Base-by-base conservation (phyloP, 2,888 invertebrate genomes). In the Drosophila dives region DNA sequence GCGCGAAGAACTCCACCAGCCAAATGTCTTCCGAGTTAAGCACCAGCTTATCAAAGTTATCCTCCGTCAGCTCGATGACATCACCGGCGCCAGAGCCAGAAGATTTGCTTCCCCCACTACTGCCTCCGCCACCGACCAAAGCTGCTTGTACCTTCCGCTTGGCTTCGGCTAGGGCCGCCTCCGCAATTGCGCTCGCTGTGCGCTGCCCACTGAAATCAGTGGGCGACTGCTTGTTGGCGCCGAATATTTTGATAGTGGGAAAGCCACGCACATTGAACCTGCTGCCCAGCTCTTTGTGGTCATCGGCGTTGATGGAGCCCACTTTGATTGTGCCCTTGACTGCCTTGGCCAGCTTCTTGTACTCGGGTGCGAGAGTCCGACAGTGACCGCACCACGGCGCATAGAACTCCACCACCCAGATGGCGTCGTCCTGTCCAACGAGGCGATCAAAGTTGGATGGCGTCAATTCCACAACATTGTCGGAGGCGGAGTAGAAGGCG, bases 311-410 rank as follows among this genome's bases (percentile, higher is more conserved):
- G 0, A 99, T 96, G 8, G 98, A 98, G 56, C 98, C 99, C 7
- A 99, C 97, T 95, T 98, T 99, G 0, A 97, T 96, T 17, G 99
- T 94, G 69, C 99, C 99, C 96, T 98, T 99, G 0, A 99, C 93
- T 0, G 98, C 99, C 79, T 95, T 95, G 2, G 99, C 99, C 59
- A 98, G 96, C 94, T 99, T 99, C 74, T 96, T 95, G 93, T 98
- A 99, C 92, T 99, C 99, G 2, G 98, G 97, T 50, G 96, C 98
- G 50, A 99, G 94, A 72, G 95, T 95, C 92, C 99, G 96, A 93
- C 99, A 97, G 91, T 97, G 97, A 15, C 97, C 98, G 58, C 97
- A 99, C 99, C 99, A 99, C 1, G 99, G 98, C 1, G 99, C 99
- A 73, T 80, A 93, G 72, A 93, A 93, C 91, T 99, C 99, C 1